These are phyloP conservation scores for Rhabditoides inermis DNA, from an alignment of 2,888 invertebrate species.

Conservation along the genomic window DNA sequence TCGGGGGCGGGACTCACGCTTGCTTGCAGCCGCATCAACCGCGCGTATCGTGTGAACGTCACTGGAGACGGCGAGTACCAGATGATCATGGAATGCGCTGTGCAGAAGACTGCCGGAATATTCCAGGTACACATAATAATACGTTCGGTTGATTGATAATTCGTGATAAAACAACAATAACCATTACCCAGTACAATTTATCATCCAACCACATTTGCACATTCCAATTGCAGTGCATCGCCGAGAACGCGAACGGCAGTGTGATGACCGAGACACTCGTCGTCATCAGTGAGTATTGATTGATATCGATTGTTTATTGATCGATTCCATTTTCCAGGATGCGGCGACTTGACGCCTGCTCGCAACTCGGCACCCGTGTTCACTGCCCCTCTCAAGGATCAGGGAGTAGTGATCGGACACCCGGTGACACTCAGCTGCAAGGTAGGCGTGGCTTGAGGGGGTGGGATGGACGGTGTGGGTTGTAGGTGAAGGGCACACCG, in stretches of 20 bases:
- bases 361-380: conserved; percentile 30
- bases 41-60: conserved; percentile 13
- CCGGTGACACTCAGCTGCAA: conserved; percentile 35
- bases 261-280: conserved; percentile 32
- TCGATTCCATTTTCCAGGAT: background rate
- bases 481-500: conserved; percentile 17
- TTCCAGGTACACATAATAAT: too few species aligned
- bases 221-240: too few species aligned
- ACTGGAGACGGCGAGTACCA: conserved; percentile 40
- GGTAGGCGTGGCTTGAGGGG: conserved; percentile 4
- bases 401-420: conserved; percentile 34
- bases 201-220: too few species aligned
- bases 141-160: too few species aligned
- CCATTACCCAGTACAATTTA: too few species aligned
- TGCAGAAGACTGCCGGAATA: conserved; percentile 52
- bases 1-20: background rate
- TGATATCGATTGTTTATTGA: background rate
- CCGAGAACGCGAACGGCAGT: conserved; percentile 53
- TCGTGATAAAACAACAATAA: too few species aligned
- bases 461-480: background rate
- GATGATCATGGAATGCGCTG: conserved; percentile 35
- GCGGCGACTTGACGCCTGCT: too few species aligned
- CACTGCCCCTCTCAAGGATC: conserved; percentile 25
- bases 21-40: background rate
- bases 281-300: conserved; percentile 7